A percentile compares a stretch with the other conserved stretches of the same genome.
Conservation (phyloP, 2,888 invertebrate species). For the Pristionchus arcanus region DNA sequence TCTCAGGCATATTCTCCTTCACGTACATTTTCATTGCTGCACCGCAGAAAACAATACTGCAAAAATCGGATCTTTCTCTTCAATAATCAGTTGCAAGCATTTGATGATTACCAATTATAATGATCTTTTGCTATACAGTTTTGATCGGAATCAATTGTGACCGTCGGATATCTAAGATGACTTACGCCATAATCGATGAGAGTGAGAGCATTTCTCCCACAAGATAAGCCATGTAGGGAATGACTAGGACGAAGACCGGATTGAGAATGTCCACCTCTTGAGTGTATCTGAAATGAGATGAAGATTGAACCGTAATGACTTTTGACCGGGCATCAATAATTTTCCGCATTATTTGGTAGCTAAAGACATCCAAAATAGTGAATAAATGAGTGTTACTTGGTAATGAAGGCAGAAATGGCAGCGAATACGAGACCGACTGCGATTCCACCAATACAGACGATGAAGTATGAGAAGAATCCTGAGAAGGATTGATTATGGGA, state of each 20-base stretch:
- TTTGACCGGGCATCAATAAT: neutral
- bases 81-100: no score
- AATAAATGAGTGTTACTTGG: slow-evolving; percentile 66
- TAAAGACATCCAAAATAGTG: neutral
- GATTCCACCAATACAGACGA: slow-evolving; percentile 77
- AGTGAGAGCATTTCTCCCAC: slow-evolving; percentile 98
- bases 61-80: slow-evolving; percentile 27
- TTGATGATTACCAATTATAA: neutral
- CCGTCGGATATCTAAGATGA: neutral
- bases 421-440: slow-evolving; percentile 76
- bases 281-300: slow-evolving; percentile 47
- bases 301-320: neutral
- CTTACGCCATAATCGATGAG: slow-evolving; percentile 96
- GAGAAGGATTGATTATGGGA: neutral
- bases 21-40: slow-evolving; percentile 99
- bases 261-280: slow-evolving; percentile 68
- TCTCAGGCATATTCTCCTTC: slow-evolving; percentile 96
- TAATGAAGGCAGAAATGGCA: slow-evolving; percentile 71
- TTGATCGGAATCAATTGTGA: neutral
- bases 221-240: slow-evolving; percentile 96
- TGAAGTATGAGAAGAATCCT: slow-evolving; percentile 74
- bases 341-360: no score
- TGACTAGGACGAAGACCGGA: slow-evolving; percentile 92
- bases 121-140: neutral
- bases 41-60: slow-evolving; percentile 96